Conservation (phyloP, 23 tunicate genomes). For the Clavelina lepadiformis region DNA sequence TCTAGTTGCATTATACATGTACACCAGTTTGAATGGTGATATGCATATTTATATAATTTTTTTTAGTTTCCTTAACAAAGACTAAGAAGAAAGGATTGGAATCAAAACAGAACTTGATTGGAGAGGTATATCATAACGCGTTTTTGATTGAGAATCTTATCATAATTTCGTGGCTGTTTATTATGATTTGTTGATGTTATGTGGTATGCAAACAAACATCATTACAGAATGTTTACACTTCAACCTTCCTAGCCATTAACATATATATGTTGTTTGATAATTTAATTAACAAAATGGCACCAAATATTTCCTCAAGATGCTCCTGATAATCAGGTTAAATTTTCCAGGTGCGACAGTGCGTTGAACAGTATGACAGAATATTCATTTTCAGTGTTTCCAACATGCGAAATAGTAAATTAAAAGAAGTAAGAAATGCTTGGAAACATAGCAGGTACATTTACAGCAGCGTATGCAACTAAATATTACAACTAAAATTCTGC, state of each 20-base stretch:
- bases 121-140: slow-evolving; percentile 25
- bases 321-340: not conserved
- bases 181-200: not conserved
- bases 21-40: too few relatives aligned
- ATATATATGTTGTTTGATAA: too few relatives aligned
- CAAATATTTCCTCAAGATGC: too few relatives aligned
- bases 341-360: slow-evolving; percentile 56
- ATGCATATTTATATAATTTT: too few relatives aligned
- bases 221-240: too few relatives aligned
- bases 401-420: slow-evolving; percentile 81
- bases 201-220: too few relatives aligned
- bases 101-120: slow-evolving; percentile 58
- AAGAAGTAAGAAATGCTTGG: slow-evolving; percentile 91
- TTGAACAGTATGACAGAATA: slow-evolving; percentile 66
- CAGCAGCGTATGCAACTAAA: not conserved
- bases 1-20: not conserved
- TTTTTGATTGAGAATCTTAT: not conserved
- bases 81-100: slow-evolving; percentile 66
- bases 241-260: too few relatives aligned
- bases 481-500: not conserved
- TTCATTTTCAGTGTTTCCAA: slow-evolving; percentile 76
- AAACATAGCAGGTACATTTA: slow-evolving; percentile 80
- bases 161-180: not conserved
- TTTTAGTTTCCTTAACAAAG: slow-evolving; percentile 60
- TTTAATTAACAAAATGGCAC: too few relatives aligned